Evolutionary conservation across 1,140 invertebrate species (phyloP).

Genomic region (Sitodiplosis mosellana): DNA sequence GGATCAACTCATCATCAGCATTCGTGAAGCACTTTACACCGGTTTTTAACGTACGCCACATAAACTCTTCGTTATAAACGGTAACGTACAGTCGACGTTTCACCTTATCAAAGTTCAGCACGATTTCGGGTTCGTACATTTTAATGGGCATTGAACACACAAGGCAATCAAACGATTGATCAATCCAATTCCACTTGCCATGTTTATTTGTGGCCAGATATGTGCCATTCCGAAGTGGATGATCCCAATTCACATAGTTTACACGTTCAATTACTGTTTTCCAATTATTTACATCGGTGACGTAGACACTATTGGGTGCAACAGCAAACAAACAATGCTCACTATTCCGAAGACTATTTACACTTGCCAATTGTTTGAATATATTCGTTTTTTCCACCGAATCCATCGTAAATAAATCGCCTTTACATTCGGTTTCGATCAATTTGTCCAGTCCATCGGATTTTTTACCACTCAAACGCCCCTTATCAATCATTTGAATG

Average conservation of each 20-base stretch:
- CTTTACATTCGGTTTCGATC: not conserved
- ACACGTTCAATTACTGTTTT: not conserved
- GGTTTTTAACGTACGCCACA: conserved; percentile 13
- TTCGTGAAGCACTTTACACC: conserved; percentile 22
- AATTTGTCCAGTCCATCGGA: too few species aligned
- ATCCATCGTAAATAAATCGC: not conserved
- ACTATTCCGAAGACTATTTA: not conserved
- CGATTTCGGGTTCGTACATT: conserved; percentile 9
- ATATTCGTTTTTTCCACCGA: not conserved
- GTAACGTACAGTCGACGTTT: conserved; percentile 11
- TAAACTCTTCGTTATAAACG: conserved; percentile 14
- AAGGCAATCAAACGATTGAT: conserved; percentile 6
- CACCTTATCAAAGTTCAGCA: conserved; percentile 9
- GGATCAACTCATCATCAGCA: conserved; percentile 11
- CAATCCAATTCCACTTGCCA: conserved; percentile 1
- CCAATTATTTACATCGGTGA: not conserved
- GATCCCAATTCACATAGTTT: conserved; percentile 8
- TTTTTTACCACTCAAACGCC: too few species aligned
- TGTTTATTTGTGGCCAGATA: not conserved
- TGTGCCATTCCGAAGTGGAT: conserved; percentile 1
- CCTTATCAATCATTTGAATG: not conserved
- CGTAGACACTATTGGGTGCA: not conserved
- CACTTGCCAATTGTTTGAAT: not conserved
- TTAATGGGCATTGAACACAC: conserved; percentile 4
- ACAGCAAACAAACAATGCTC: conserved; percentile 1